phyloP scores from a whole-genome alignment of 2,113 vertebrate genomes.

The Morone saxatilis region DNA sequence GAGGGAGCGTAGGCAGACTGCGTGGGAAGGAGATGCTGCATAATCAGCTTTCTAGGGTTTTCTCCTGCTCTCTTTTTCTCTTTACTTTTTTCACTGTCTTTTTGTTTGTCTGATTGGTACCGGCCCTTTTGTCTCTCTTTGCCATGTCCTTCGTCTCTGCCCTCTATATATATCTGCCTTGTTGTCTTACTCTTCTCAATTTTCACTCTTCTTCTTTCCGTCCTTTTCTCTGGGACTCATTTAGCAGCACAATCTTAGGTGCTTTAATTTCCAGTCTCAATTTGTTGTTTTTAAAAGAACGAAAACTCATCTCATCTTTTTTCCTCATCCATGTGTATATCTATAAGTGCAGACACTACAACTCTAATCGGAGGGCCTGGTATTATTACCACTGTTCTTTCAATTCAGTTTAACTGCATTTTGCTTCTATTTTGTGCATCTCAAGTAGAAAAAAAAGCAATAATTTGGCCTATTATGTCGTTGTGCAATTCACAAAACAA shows the following conservation, averaged over 20 bases:
- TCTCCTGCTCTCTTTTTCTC: constrained; percentile 48
- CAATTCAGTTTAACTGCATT: neutral
- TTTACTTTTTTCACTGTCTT: constrained; percentile 14
- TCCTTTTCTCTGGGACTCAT: constrained; percentile 35
- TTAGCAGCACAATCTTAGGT: constrained; percentile 3
- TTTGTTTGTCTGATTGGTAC: constrained; percentile 4
- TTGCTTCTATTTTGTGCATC: constrained; percentile 1
- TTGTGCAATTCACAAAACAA: constrained; percentile 21
- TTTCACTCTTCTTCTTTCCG: neutral
- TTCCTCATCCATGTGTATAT: neutral
- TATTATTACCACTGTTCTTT: neutral
- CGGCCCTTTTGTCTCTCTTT: constrained; percentile 21
- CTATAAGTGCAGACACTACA: neutral
- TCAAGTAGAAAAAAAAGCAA: neutral
- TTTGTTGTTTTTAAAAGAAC: constrained; percentile 1
- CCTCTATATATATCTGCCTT: neutral
- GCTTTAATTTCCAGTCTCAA: neutral
- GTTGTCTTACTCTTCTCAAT: neutral
- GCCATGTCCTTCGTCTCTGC: neutral
- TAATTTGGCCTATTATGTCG: neutral
- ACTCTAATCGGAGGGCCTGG: neutral
- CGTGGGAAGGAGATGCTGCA: constrained; percentile 73
- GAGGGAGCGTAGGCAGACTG: constrained; percentile 70
- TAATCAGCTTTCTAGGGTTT: constrained; percentile 73
- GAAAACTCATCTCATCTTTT: neutral